Base-by-base conservation (phyloP, 2,797 vertebrate genomes). In the Alosa sapidissima region DNA sequence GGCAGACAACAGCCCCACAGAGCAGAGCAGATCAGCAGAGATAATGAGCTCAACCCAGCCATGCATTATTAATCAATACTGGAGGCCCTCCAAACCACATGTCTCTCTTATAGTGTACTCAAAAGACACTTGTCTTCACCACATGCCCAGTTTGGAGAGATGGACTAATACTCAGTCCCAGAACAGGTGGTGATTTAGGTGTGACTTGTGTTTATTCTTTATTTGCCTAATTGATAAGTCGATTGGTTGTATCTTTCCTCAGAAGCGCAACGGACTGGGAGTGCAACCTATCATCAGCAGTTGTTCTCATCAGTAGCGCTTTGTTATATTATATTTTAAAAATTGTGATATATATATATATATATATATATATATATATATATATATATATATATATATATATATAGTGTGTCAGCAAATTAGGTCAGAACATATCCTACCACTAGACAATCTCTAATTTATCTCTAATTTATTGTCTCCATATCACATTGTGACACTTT, bases 11-110 rank as follows among this genome's bases (percentile, higher is more conserved):
- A 68, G 62, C 11, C 24, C 24, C 62, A 68, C 24, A 8, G 65
- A 72, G 11, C 11, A 1, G 33, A 36, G 33, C 28, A 72, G 65
- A 72, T 33, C 65, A 36, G 28, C 65, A 72, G 65, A 41, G 65
- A 36, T 72, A 72, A 72, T 72, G 65, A 72, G 65, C 33, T 72
- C 65, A 72, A 28, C 11, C 65, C 65, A 41, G 65, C 65, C 65
- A 72, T 14, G 65, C 65, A 72, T 72, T 36, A 72, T 72, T 36
- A 72, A 72, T 72, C 28, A 72, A 36, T 33, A 72, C 28, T 72
- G 28, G 65, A 72, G 65, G 65, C 65, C 65, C 13, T 72, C 65
- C 65, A 72, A 72, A 72, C 65, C 65, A 72, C 65, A 41, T 41
- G 65, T 72, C 65, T 72, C 65, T 36, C 11, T 72, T 36, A 41